Percentiles rank a stretch among this genome's conserved stretches.
Conservation (phyloP, 2,888 invertebrate genomes). For the Microdon myrmicae region DNA sequence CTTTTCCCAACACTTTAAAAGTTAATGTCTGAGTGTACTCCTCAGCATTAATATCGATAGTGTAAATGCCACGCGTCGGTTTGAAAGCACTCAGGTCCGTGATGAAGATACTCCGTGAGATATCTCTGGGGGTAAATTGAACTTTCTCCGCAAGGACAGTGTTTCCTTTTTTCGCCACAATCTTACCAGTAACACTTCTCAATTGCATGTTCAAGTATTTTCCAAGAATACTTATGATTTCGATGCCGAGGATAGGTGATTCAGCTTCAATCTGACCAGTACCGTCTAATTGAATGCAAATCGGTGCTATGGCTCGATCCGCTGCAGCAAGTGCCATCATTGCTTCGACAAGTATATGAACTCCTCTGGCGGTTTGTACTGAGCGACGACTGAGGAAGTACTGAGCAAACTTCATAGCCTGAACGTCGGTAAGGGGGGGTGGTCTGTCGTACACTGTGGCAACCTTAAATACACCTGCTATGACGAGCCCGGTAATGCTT, state of each 20-base stretch:
- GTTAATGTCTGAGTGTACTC: slow-evolving; percentile 71
- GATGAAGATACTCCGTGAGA: slow-evolving; percentile 76
- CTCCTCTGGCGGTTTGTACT: slow-evolving; percentile 87
- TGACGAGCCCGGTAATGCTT: slow-evolving; percentile 76
- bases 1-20: slow-evolving; percentile 80
- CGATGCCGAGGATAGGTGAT: slow-evolving; percentile 77
- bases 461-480: slow-evolving; percentile 72
- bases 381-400: slow-evolving; percentile 91
- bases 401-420: slow-evolving; percentile 87
- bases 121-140: slow-evolving; percentile 76
- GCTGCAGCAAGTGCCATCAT: slow-evolving; percentile 71
- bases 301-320: slow-evolving; percentile 82
- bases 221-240: slow-evolving; percentile 80
- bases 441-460: slow-evolving; percentile 73
- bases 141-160: slow-evolving; percentile 71
- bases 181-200: slow-evolving; percentile 59
- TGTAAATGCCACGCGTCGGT: slow-evolving; percentile 87
- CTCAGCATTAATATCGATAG: slow-evolving; percentile 79
- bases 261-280: slow-evolving; percentile 80
- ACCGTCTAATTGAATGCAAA: slow-evolving; percentile 83
- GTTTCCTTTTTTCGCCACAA: slow-evolving; percentile 68
- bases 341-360: slow-evolving; percentile 82
- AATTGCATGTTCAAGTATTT: slow-evolving; percentile 70
- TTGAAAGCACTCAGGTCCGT: slow-evolving; percentile 81
- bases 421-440: slow-evolving; percentile 78